These are phyloP conservation scores for Melitaea cinxia DNA, from an alignment of 1,140 invertebrate genomes.

Conservation along the genomic window DNA sequence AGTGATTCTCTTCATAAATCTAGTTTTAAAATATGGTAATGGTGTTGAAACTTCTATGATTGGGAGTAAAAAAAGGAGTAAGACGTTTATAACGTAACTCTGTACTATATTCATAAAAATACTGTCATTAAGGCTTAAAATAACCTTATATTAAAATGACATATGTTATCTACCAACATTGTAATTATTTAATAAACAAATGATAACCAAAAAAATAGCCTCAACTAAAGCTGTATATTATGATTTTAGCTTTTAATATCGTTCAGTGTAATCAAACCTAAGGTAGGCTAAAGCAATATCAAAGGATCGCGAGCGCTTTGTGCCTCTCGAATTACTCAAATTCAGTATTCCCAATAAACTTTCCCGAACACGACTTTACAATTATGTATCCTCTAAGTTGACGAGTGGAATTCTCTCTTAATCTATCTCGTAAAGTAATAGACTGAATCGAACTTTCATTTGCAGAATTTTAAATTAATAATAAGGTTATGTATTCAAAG, in stretches of 20 bases:
- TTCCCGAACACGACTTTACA: conserved; percentile 34
- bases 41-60: too few species aligned
- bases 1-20: too few species aligned
- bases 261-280: conserved; percentile 2
- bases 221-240: too few species aligned
- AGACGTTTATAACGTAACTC: too few species aligned
- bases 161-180: neutral
- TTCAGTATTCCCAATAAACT: conserved; percentile 48
- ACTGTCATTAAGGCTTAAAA: too few species aligned
- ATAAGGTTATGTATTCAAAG: neutral
- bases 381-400: conserved; percentile 32
- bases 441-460: neutral
- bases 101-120: too few species aligned
- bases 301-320: conserved; percentile 58
- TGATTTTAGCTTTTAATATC: neutral
- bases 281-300: conserved; percentile 45
- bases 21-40: too few species aligned
- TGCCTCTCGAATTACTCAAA: conserved; percentile 48
- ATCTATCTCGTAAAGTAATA: conserved; percentile 2
- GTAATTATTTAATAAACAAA: too few species aligned
- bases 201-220: too few species aligned
- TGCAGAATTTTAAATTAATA: neutral
- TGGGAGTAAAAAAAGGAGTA: too few species aligned
- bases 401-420: conserved; percentile 8
- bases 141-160: too few species aligned